Evolutionary conservation across 2,797 vertebrate genomes (phyloP), one percentile per base, ranked within the genome.

Genomic region (Sparus aurata): DNA sequence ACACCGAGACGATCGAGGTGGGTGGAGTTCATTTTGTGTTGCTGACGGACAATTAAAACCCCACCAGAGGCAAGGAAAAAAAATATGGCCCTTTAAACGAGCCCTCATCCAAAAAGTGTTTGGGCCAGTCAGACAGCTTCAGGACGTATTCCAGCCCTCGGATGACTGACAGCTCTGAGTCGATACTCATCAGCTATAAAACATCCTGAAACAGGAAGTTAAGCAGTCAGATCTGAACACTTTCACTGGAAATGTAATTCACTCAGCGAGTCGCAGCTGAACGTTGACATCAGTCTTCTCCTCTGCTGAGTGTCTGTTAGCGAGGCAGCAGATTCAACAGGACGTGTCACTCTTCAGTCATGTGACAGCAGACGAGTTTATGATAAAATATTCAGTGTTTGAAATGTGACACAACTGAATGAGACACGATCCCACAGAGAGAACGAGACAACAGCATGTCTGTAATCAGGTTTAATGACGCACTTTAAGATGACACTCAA

Each of bases 161-260:
- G 27, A 53, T 63, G 59, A 69, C 30, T 34, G 52, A 73, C 46
- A 69, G 3, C 53, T 65, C 60, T 1, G 47, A 66, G 55, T 77
- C 65, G 55, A 84, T 77, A 20, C 52, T 61, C 27, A 30, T 47
- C 50, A 15, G 45, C 78, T 3, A 10, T 62, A 70, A 84, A 77
- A 43, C 73, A 54, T 47, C 55, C 55, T n/a, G 63, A 52, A 68
- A 69, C 53, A 34, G 61, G 67, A 74, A 46, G 64, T 60, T 2
- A 46, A 27, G 58, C 46, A 34, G 59, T 60, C 69, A 55, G 50
- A 67, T 20, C 18, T 49, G 5, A 18, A 3, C 34, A 22, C 23
- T 75, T 13, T 52, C 46, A 61, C 49, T 15, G 5, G 10, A 60
- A 59, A 22, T 54, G 22, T 12, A 43, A 69, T 73, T 47, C 23